These are phyloP conservation scores for Xiphophorus couchianus DNA, from an alignment of 2,113 vertebrate genomes.

Conservation along the genomic window DNA sequence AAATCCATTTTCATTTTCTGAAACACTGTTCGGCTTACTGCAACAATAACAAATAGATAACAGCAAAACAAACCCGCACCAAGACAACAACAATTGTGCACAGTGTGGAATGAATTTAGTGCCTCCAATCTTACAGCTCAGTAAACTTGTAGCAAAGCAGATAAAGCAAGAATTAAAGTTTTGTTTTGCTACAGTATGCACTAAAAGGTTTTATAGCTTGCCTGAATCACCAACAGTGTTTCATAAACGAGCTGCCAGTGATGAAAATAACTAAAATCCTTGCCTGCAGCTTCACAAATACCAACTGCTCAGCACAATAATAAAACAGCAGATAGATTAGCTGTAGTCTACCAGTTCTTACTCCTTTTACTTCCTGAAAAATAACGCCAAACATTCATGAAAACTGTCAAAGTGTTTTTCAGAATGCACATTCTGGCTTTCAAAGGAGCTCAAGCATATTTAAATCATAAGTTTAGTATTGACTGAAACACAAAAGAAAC, in stretches of 20 bases:
- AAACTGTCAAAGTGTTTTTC: background rate
- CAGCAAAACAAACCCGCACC: constrained; percentile 70
- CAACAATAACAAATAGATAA: constrained; percentile 81
- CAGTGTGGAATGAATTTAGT: constrained; percentile 47
- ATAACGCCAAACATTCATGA: background rate
- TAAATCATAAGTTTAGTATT: background rate
- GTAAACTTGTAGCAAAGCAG: constrained; percentile 30
- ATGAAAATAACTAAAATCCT: constrained; percentile 21
- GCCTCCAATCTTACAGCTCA: constrained; percentile 38
- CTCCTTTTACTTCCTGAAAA: background rate
- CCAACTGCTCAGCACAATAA: background rate
- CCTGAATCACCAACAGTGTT: constrained; percentile 1
- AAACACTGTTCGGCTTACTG: constrained; percentile 70
- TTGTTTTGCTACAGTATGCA: constrained; percentile 12
- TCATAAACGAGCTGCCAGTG: constrained; percentile 3
- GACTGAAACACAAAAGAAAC: background rate
- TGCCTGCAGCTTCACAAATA: background rate
- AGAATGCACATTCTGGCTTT: background rate
- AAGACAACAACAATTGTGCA: constrained; percentile 66
- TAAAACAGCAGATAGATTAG: background rate
- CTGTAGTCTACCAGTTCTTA: background rate
- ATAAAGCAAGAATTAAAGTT: constrained; percentile 33
- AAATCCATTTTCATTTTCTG: constrained; percentile 81
- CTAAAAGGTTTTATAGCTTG: constrained; percentile 23
- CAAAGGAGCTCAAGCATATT: background rate